These are phyloP conservation scores for Carollia perspicillata DNA, from an alignment of 2,113 vertebrate genomes.

Conservation along the genomic window DNA sequence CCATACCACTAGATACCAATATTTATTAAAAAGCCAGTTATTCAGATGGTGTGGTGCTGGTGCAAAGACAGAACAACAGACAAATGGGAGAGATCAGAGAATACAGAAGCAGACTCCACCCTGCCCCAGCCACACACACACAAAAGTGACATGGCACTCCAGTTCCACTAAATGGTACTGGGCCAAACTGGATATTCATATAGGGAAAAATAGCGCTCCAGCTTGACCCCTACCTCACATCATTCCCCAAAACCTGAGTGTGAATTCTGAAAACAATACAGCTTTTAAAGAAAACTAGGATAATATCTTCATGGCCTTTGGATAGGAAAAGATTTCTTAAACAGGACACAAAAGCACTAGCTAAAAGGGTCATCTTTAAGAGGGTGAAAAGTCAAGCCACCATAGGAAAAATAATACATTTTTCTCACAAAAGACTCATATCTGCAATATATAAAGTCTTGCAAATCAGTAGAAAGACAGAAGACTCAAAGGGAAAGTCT, in stretches of 20 bases:
- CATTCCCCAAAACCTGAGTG: neutral
- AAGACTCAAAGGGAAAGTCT: neutral
- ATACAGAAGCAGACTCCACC: too few species aligned
- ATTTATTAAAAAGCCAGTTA: neutral
- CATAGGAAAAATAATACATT: neutral
- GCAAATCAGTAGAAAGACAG: neutral
- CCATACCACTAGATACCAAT: neutral
- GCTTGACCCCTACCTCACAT: neutral
- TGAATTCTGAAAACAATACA: conserved; percentile 3
- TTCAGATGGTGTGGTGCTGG: neutral
- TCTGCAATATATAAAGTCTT: neutral
- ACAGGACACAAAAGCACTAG: neutral
- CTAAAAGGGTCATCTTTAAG: neutral
- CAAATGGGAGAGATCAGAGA: neutral
- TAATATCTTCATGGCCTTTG: neutral
- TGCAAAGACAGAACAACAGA: neutral
- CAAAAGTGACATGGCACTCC: neutral
- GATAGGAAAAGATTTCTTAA: neutral
- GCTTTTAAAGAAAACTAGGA: neutral
- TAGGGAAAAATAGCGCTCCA: neutral
- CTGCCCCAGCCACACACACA: too few species aligned
- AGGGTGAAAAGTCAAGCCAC: neutral
- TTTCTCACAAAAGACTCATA: neutral
- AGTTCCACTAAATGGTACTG: neutral
- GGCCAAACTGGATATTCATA: neutral